Percentiles rank a stretch among this genome's conserved stretches.
Evolutionary conservation across 2,888 invertebrate genomes (phyloP).

Genomic region (Rugalucina vietnamica): DNA sequence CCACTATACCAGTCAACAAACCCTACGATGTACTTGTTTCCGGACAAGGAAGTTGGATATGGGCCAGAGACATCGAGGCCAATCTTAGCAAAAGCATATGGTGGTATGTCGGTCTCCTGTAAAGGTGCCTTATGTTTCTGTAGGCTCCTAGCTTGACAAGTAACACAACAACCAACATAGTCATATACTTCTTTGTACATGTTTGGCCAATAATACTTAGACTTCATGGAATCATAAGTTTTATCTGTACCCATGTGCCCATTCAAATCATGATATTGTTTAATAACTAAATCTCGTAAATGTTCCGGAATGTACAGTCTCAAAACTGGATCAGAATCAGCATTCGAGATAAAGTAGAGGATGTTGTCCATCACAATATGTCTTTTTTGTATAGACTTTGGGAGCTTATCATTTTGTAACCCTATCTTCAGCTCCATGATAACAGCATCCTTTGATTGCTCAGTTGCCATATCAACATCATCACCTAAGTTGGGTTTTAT

Average conservation of each 20-base stretch:
- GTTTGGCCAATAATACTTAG: background rate
- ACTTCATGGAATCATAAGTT: background rate
- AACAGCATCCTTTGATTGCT: slow-evolving; percentile 24
- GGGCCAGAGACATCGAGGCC: slow-evolving; percentile 17
- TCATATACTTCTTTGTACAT: background rate
- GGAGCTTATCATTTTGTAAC: background rate
- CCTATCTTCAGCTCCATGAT: slow-evolving; percentile 9
- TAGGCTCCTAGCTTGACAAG: slow-evolving; percentile 13
- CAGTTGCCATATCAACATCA: slow-evolving; percentile 11
- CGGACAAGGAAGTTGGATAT: slow-evolving; percentile 7
- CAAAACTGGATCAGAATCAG: background rate
- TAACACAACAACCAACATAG: background rate
- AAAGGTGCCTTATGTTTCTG: background rate
- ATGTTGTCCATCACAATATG: background rate
- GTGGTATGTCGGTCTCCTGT: background rate
- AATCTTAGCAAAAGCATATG: slow-evolving; percentile 19
- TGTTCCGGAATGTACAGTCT: background rate
- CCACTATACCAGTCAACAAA: slow-evolving; percentile 7
- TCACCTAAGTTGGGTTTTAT: background rate
- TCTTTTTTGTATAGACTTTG: background rate
- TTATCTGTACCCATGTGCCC: background rate
- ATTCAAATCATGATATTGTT: background rate
- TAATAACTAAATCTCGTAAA: background rate
- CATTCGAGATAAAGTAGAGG: background rate
- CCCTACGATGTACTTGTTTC: background rate